These are phyloP conservation scores for Aspidiotus rigidus DNA, from an alignment of 2,888 invertebrate genomes.

Conservation along the genomic window DNA sequence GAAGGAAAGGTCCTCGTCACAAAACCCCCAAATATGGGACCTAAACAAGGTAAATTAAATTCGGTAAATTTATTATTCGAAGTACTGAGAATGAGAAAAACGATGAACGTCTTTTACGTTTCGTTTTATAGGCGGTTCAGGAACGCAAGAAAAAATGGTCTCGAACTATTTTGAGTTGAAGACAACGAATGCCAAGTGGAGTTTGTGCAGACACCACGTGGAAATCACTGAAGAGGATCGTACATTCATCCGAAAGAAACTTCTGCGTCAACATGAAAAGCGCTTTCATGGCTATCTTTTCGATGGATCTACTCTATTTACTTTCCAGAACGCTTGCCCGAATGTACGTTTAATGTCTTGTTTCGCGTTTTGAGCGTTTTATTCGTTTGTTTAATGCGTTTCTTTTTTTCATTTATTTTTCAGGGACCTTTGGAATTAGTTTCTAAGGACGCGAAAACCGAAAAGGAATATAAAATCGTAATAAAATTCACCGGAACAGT, in stretches of 20 bases:
- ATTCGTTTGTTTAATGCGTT: slow-evolving; percentile 39
- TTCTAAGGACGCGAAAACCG: slow-evolving; percentile 49
- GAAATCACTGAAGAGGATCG: slow-evolving; percentile 56
- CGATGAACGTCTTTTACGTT: background rate
- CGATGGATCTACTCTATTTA: slow-evolving; percentile 64
- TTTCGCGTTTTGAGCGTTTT: background rate
- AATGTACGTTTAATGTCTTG: slow-evolving; percentile 43
- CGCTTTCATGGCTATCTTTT: slow-evolving; percentile 59
- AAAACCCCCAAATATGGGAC: too few relatives aligned
- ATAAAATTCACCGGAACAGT: slow-evolving; percentile 54
- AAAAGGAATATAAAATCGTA: slow-evolving; percentile 45
- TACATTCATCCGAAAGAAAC: slow-evolving; percentile 51
- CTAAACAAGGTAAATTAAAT: too few relatives aligned
- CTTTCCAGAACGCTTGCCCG: slow-evolving; percentile 45
- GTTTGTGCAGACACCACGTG: slow-evolving; percentile 64
- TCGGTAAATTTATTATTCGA: too few relatives aligned
- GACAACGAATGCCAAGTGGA: slow-evolving; percentile 49
- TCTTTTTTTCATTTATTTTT: slow-evolving; percentile 47
- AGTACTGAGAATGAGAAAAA: too few relatives aligned
- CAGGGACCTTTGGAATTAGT: slow-evolving; percentile 49
- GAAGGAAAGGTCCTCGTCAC: too few relatives aligned
- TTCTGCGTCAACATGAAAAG: slow-evolving; percentile 51
- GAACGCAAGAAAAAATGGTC: background rate
- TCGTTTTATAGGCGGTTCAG: background rate
- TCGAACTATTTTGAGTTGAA: slow-evolving; percentile 11